phyloP scores from a whole-genome alignment of 2,797 vertebrate genomes.

The Manis crassicaudata region DNA sequence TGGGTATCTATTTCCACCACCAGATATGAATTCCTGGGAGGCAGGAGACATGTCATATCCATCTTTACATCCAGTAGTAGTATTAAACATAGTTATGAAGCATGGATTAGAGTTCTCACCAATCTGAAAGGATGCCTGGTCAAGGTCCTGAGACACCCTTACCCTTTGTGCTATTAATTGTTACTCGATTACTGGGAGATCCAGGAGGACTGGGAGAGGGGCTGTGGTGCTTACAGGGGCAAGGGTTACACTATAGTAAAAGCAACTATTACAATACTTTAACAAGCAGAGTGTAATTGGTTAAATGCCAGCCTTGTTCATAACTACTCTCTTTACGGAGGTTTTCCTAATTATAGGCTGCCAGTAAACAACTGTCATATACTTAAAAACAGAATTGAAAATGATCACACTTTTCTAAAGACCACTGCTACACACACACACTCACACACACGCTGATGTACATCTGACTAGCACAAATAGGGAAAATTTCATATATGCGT shows the following conservation, averaged over 20 bases:
- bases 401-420: background rate
- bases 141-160: background rate
- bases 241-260: background rate
- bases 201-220: background rate
- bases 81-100: constrained; percentile 21
- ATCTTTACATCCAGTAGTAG: constrained; percentile 7
- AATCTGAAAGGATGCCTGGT: background rate
- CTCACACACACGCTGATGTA: background rate
- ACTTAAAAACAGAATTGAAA: constrained; percentile 38
- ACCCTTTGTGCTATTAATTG: background rate
- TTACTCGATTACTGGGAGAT: background rate
- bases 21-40: constrained; percentile 7
- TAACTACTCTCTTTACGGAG: constrained; percentile 17
- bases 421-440: background rate
- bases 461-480: background rate
- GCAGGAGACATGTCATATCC: background rate
- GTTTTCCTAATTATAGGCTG: background rate
- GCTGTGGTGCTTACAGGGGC: background rate
- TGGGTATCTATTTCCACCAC: background rate
- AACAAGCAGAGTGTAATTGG: background rate
- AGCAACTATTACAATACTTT: background rate
- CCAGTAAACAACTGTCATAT: constrained; percentile 16
- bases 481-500: background rate
- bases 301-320: constrained; percentile 36
- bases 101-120: background rate